These are phyloP conservation scores for Oryctes rhinoceros DNA, from an alignment of 1,140 invertebrate species.

Conservation along the genomic window DNA sequence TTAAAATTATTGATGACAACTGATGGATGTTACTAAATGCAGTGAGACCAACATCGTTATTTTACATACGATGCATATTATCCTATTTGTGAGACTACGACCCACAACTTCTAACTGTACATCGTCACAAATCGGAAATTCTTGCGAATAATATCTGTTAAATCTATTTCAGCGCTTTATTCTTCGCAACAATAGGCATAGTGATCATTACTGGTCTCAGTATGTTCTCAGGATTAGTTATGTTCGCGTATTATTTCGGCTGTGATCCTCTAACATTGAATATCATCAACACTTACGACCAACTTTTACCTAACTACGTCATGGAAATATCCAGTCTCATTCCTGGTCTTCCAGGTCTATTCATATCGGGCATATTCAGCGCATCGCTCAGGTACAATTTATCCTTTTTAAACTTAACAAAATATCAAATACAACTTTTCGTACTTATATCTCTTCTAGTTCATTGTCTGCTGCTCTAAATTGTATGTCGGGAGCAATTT, in stretches of 20 bases:
- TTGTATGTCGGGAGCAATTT: constrained; percentile 71
- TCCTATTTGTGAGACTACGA: no score
- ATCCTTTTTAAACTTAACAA: neutral
- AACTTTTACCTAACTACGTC: constrained; percentile 65
- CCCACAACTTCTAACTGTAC: no score
- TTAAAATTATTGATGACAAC: no score
- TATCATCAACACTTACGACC: constrained; percentile 60
- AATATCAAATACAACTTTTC: neutral
- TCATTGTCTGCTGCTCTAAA: constrained; percentile 74
- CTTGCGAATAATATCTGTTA: constrained; percentile 50
- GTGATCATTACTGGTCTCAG: constrained; percentile 34
- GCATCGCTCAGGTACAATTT: constrained; percentile 59
- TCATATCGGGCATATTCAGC: constrained; percentile 70
- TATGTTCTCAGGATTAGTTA: constrained; percentile 71
- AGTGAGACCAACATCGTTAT: no score
- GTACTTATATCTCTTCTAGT: constrained; percentile 58
- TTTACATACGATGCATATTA: no score
- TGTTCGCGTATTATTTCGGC: constrained; percentile 74
- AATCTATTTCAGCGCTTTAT: neutral
- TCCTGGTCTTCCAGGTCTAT: constrained; percentile 67
- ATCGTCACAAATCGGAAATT: neutral
- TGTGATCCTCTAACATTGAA: constrained; percentile 73
- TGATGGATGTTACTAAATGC: no score
- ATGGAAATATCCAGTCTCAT: constrained; percentile 63
- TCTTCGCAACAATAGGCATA: constrained; percentile 1